A percentile compares a stretch with the other conserved stretches of the same genome.
Evolutionary conservation across 2,113 vertebrate genomes (phyloP).

Genomic region (Halcyon malimbica): DNA sequence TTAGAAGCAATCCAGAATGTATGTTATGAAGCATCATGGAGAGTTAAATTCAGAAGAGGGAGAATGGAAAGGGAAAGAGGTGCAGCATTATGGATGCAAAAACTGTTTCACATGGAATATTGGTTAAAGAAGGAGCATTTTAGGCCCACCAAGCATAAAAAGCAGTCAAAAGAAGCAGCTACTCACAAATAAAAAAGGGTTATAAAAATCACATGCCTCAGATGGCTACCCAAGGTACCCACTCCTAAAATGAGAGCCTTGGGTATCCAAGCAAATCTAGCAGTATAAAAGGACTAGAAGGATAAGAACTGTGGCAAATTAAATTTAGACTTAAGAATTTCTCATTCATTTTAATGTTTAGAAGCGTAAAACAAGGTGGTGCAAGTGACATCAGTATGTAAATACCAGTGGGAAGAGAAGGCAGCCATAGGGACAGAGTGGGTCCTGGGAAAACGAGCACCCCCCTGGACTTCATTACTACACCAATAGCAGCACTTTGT

Average conservation of each 20-base stretch:
- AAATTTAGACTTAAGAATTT: background rate
- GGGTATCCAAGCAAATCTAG: background rate
- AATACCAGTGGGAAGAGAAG: background rate
- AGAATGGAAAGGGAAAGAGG: background rate
- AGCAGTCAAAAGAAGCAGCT: background rate
- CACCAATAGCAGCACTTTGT: background rate
- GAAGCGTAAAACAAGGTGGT: background rate
- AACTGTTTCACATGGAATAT: background rate
- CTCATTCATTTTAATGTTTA: background rate
- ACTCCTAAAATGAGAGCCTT: background rate
- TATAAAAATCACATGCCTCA: background rate
- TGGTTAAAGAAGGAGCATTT: background rate
- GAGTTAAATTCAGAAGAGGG: background rate
- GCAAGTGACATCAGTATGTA: fast-evolving
- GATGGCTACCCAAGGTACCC: background rate
- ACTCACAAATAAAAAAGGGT: background rate
- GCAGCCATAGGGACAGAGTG: background rate
- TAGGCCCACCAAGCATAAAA: background rate
- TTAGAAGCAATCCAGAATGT: background rate
- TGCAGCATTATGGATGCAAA: background rate
- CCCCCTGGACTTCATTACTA: background rate
- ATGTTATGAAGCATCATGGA: background rate
- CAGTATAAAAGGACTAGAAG: background rate
- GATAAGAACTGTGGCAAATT: background rate
- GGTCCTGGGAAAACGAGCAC: fast-evolving